Conservation (phyloP, 2,888 invertebrate species). For the Girardia tigrina region DNA sequence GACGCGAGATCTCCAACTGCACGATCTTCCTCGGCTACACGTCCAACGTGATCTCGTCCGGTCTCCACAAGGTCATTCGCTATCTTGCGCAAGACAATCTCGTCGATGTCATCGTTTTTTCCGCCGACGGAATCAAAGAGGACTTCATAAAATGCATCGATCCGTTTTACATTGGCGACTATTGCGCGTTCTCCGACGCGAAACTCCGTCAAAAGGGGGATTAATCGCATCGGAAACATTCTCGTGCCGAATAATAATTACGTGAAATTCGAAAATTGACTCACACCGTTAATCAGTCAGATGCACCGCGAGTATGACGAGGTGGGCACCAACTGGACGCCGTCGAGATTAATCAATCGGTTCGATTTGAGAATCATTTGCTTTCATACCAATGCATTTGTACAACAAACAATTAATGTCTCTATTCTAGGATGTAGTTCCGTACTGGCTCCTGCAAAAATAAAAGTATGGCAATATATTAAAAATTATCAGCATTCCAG, state of each 20-base stretch:
- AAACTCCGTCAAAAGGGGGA: constrained; percentile 66
- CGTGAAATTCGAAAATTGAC: constrained; percentile 90
- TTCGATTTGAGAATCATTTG: no score
- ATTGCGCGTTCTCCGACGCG: constrained; percentile 62
- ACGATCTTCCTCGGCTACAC: constrained; percentile 88
- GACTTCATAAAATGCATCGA: constrained; percentile 95
- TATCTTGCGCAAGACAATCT: constrained; percentile 67
- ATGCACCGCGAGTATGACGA: constrained; percentile 72
- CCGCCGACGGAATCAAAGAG: constrained; percentile 94
- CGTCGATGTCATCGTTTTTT: constrained; percentile 87
- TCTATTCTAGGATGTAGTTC: no score
- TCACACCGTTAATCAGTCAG: constrained; percentile 76
- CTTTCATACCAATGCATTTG: no score
- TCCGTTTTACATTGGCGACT: constrained; percentile 81
- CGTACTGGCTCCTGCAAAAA: no score
- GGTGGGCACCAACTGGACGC: constrained; percentile 65
- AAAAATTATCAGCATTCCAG: no score
- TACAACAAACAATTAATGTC: no score
- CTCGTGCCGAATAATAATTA: constrained; percentile 95
- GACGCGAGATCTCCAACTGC: constrained; percentile 55
- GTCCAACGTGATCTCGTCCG: constrained; percentile 88
- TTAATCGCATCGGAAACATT: constrained; percentile 72
- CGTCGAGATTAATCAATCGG: constrained; percentile 68
- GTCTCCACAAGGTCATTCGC: constrained; percentile 73
- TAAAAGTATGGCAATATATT: no score